phyloP scores from a whole-genome alignment of 2,797 vertebrate species.

The Acipenser transmontanus region DNA sequence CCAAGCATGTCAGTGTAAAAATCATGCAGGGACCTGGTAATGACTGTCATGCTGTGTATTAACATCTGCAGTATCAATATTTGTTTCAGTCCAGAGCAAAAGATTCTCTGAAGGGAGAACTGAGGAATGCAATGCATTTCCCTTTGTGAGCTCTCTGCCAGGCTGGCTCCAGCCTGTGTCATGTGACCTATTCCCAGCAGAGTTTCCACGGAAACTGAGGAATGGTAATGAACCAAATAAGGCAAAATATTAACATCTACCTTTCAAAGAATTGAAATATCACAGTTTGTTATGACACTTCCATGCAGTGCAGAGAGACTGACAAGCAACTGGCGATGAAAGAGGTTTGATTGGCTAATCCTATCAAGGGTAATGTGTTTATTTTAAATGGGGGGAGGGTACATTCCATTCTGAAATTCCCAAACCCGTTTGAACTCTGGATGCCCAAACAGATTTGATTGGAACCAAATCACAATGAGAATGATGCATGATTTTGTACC shows the following conservation, averaged over 20 bases:
- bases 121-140: constrained; percentile 43
- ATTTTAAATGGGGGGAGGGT: constrained; percentile 17
- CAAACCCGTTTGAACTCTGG: constrained; percentile 13
- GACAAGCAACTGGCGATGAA: constrained; percentile 21
- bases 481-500: too few relatives aligned
- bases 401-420: constrained; percentile 9
- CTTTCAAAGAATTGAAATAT: constrained; percentile 24
- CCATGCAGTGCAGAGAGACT: constrained; percentile 40
- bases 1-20: too few relatives aligned
- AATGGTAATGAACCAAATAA: constrained; percentile 28
- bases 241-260: constrained; percentile 42
- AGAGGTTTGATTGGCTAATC: constrained; percentile 7
- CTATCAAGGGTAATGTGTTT: constrained; percentile 11
- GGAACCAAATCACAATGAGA: constrained; percentile 13
- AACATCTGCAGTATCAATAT: constrained; percentile 25
- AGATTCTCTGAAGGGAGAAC: constrained; percentile 33
- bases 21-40: neutral
- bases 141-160: constrained; percentile 33
- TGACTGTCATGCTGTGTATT: constrained; percentile 4
- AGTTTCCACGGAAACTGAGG: constrained; percentile 26
- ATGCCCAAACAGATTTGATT: neutral
- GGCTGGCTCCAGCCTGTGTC: constrained; percentile 25
- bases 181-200: constrained; percentile 30
- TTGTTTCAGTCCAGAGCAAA: constrained; percentile 26
- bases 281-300: constrained; percentile 41